Evolutionary conservation across 2,888 invertebrate genomes (phyloP).

Genomic region (Tuberolachnus salignus): DNA sequence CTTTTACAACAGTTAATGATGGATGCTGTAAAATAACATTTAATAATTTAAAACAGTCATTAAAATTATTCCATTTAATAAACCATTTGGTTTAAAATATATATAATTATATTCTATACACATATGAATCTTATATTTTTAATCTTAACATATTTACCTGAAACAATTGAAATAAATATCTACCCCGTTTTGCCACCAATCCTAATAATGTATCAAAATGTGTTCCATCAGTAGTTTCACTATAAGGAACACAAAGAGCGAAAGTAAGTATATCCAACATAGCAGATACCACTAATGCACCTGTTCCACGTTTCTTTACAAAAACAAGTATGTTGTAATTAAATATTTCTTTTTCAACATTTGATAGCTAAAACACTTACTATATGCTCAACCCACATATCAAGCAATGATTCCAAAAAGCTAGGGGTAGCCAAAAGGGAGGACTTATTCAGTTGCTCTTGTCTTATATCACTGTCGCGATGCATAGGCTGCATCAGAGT

Average conservation of each 20-base stretch:
- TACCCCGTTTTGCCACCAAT: slow-evolving; percentile 90
- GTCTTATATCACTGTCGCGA: slow-evolving; percentile 92
- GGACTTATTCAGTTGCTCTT: slow-evolving; percentile 97
- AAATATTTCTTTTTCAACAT: not conserved
- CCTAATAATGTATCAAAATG: slow-evolving; percentile 92
- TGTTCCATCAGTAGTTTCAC: slow-evolving; percentile 97
- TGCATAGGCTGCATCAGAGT: slow-evolving; percentile 99
- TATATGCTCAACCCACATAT: slow-evolving; percentile 94
- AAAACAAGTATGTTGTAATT: slow-evolving; percentile 26
- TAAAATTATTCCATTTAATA: not conserved
- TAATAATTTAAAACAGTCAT: not conserved
- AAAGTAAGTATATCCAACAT: slow-evolving; percentile 99
- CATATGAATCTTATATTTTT: not conserved
- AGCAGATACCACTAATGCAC: slow-evolving; percentile 93
- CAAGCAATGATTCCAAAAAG: slow-evolving; percentile 90
- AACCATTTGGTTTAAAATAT: too few relatives aligned
- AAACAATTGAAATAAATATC: slow-evolving; percentile 89
- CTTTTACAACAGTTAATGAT: slow-evolving; percentile 94
- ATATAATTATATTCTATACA: not conserved
- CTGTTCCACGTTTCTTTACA: slow-evolving; percentile 83
- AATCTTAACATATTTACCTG: slow-evolving; percentile 68
- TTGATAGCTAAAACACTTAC: slow-evolving; percentile 67
- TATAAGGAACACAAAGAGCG: slow-evolving; percentile 96
- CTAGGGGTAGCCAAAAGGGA: slow-evolving; percentile 88
- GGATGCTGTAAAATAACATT: slow-evolving; percentile 74